A percentile compares a stretch with the other conserved stretches of the same genome.
phyloP scores from a whole-genome alignment of 1,140 invertebrate genomes.

The Anthonomus grandis region DNA sequence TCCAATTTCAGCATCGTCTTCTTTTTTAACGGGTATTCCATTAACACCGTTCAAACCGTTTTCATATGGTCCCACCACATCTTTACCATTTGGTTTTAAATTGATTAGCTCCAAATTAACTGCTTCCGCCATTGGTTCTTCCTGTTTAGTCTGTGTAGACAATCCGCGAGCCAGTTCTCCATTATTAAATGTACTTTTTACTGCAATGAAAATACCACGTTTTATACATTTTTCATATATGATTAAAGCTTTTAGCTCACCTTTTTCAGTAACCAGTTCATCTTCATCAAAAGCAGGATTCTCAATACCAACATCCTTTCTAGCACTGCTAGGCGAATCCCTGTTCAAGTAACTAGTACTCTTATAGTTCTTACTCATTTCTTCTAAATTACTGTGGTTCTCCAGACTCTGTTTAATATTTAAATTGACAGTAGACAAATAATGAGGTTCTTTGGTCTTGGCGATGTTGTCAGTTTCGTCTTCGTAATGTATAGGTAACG shows the following conservation, averaged over 20 bases:
- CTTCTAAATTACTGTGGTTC: slow-evolving; percentile 42
- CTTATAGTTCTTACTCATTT: slow-evolving; percentile 42
- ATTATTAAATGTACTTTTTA: slow-evolving; percentile 40
- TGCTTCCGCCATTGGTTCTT: slow-evolving; percentile 56
- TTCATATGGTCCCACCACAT: slow-evolving; percentile 42
- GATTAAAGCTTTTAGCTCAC: neutral
- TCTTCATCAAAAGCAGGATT: slow-evolving; percentile 39
- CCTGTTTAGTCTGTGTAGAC: slow-evolving; percentile 19
- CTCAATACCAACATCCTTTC: slow-evolving; percentile 31
- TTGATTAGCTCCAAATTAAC: slow-evolving; percentile 78
- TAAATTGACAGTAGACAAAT: slow-evolving; percentile 46
- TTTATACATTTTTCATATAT: no score
- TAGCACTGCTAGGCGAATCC: slow-evolving; percentile 27
- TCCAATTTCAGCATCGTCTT: slow-evolving; percentile 67
- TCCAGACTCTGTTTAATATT: slow-evolving; percentile 44
- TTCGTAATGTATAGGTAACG: slow-evolving; percentile 44
- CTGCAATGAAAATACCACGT: slow-evolving; percentile 3
- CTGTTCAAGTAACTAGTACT: slow-evolving; percentile 40
- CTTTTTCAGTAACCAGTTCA: slow-evolving; percentile 18
- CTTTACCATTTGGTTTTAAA: slow-evolving; percentile 62
- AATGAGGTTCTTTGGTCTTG: slow-evolving; percentile 40
- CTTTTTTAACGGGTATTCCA: slow-evolving; percentile 58
- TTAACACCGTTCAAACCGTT: slow-evolving; percentile 46
- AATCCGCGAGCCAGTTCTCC: slow-evolving; percentile 33
- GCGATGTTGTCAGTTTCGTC: slow-evolving; percentile 38